phyloP scores from a whole-genome alignment of 2,888 invertebrate genomes.

The Rhynchonema sp. region DNA sequence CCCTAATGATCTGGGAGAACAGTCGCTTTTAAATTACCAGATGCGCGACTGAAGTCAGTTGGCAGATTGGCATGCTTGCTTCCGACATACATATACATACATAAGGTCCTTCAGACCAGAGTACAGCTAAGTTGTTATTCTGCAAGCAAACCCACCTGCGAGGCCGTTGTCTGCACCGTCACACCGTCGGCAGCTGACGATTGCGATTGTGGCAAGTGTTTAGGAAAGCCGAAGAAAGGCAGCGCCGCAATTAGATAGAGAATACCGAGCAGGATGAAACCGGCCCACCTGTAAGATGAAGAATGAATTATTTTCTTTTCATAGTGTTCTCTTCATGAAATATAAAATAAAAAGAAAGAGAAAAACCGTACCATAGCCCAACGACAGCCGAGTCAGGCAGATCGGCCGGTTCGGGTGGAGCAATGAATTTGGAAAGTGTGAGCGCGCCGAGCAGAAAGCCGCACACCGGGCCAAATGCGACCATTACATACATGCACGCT shows the following conservation, averaged over 20 bases:
- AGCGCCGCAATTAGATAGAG: conserved; percentile 62
- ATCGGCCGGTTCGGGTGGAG: neutral
- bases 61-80: too few species aligned
- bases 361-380: neutral
- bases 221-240: conserved; percentile 75
- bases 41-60: too few species aligned
- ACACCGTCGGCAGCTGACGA: neutral
- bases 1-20: too few species aligned
- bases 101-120: too few species aligned
- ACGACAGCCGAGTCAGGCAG: conserved; percentile 1
- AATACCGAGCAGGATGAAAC: conserved; percentile 71
- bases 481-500: conserved; percentile 91
- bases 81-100: too few species aligned
- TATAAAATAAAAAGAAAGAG: neutral
- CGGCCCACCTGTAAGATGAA: too few species aligned
- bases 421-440: conserved; percentile 64
- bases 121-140: too few species aligned
- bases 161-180: neutral
- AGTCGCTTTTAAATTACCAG: too few species aligned
- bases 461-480: conserved; percentile 81
- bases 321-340: conserved; percentile 28
- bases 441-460: conserved; percentile 80
- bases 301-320: too few species aligned
- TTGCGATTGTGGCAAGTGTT: neutral
- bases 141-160: neutral